These are phyloP conservation scores for Myotis daubentonii DNA, from an alignment of 2,797 vertebrate genomes.

Conservation along the genomic window DNA sequence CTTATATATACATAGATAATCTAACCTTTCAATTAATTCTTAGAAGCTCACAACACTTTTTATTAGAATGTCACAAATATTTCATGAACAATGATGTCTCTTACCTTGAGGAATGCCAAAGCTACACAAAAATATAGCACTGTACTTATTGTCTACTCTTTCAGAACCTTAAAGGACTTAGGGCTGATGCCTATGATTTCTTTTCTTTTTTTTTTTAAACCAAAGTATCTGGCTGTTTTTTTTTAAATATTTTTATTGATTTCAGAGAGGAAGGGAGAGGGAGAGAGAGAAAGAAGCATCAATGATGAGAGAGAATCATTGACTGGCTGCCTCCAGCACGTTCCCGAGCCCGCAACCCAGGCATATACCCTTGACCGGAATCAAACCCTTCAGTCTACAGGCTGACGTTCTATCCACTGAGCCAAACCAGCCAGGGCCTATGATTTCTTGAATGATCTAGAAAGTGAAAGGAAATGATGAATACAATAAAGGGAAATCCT, in stretches of 20 bases:
- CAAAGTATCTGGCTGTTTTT: too few relatives aligned
- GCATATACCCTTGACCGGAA: too few relatives aligned
- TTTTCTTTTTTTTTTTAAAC: too few relatives aligned
- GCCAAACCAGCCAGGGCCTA: too few relatives aligned
- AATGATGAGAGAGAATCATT: too few relatives aligned
- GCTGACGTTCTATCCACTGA: too few relatives aligned
- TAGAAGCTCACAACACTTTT: not conserved
- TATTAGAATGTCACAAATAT: constrained; percentile 29
- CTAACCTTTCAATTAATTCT: not conserved
- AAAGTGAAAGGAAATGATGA: not conserved
- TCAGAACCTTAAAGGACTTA: not conserved
- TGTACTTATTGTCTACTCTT: not conserved
- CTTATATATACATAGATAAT: not conserved
- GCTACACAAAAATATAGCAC: not conserved
- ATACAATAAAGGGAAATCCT: not conserved
- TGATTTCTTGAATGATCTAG: not conserved
- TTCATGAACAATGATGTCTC: not conserved
- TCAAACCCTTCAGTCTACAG: too few relatives aligned
- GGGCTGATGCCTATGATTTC: not conserved
- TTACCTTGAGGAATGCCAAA: not conserved
- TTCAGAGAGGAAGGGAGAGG: too few relatives aligned
- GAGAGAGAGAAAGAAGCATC: too few relatives aligned
- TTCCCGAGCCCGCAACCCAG: too few relatives aligned
- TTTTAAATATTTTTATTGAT: too few relatives aligned
- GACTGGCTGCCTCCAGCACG: too few relatives aligned